Evolutionary conservation across 2,888 invertebrate species (phyloP).

Genomic region (Dermolepida albohirtum): DNA sequence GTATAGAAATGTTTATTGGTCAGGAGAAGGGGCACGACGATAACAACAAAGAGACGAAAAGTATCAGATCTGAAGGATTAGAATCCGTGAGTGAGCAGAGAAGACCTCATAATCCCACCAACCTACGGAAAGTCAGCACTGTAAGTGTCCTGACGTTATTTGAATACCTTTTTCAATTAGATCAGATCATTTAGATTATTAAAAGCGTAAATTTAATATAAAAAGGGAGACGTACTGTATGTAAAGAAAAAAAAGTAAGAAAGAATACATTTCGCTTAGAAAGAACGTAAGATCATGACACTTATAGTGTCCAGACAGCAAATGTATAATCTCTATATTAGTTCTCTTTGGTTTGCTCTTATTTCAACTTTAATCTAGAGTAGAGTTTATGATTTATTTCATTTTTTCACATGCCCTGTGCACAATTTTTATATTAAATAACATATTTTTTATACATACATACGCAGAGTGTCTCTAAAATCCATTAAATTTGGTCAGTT

Average conservation of each 20-base stretch:
- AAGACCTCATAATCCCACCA: slow-evolving; percentile 71
- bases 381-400: slow-evolving; percentile 35
- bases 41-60: slow-evolving; percentile 92
- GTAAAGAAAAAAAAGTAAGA: slow-evolving; percentile 34
- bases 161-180: slow-evolving; percentile 46
- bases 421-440: slow-evolving; percentile 25
- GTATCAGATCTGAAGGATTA: slow-evolving; percentile 85
- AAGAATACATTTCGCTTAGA: slow-evolving; percentile 7
- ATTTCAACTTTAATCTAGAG: slow-evolving; percentile 27
- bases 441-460: slow-evolving; percentile 6
- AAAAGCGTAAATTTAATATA: not conserved
- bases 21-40: slow-evolving; percentile 90
- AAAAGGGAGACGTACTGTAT: slow-evolving; percentile 39
- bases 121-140: slow-evolving; percentile 93
- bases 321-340: slow-evolving; percentile 47
- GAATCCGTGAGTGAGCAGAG: slow-evolving; percentile 90
- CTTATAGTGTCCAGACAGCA: slow-evolving; percentile 65
- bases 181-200: slow-evolving; percentile 43
- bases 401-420: slow-evolving; percentile 39
- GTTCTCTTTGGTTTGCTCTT: slow-evolving; percentile 35
- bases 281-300: slow-evolving; percentile 61
- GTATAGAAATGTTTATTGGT: slow-evolving; percentile 91
- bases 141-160: slow-evolving; percentile 74
- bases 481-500: not conserved
- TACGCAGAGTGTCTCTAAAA: slow-evolving; percentile 19